Percentiles rank a stretch among this genome's conserved stretches.
Evolutionary conservation across 2,797 vertebrate species (phyloP).

Genomic region (Rachycentron canadum): DNA sequence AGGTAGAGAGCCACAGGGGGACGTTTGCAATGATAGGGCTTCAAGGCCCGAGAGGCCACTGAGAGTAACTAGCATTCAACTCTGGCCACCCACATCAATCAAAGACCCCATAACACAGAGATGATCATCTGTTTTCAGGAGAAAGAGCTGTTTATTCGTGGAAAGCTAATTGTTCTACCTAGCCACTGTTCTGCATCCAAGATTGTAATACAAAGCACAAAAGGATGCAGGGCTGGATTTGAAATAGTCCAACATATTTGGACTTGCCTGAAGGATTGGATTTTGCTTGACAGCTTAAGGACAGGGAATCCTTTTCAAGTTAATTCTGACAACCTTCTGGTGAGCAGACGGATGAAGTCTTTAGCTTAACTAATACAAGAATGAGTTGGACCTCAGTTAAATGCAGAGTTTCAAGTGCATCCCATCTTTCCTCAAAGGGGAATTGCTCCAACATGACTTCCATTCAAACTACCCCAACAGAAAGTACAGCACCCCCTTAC

Average conservation of each 20-base stretch:
- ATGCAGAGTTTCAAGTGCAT: slow-evolving; percentile 77
- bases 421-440: slow-evolving; percentile 79
- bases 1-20: slow-evolving; percentile 74
- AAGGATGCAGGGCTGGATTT: slow-evolving; percentile 69
- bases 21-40: slow-evolving; percentile 74
- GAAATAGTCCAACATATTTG: slow-evolving; percentile 73
- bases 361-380: slow-evolving; percentile 77
- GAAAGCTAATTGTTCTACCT: slow-evolving; percentile 78
- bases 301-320: slow-evolving; percentile 79
- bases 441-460: slow-evolving; percentile 73
- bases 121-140: slow-evolving; percentile 78
- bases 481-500: slow-evolving; percentile 51
- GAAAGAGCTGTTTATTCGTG: slow-evolving; percentile 76
- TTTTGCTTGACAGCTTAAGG: slow-evolving; percentile 74
- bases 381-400: slow-evolving; percentile 77
- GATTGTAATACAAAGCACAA: slow-evolving; percentile 74
- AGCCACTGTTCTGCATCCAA: slow-evolving; percentile 77
- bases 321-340: slow-evolving; percentile 81
- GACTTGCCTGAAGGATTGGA: slow-evolving; percentile 78
- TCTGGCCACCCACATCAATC: slow-evolving; percentile 85
- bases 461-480: slow-evolving; percentile 64
- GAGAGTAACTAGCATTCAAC: slow-evolving; percentile 74
- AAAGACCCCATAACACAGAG: slow-evolving; percentile 76
- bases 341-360: slow-evolving; percentile 79
- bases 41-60: slow-evolving; percentile 70